These are phyloP conservation scores for Hemicordylus capensis DNA, from an alignment of 2,113 vertebrate genomes.

Conservation along the genomic window DNA sequence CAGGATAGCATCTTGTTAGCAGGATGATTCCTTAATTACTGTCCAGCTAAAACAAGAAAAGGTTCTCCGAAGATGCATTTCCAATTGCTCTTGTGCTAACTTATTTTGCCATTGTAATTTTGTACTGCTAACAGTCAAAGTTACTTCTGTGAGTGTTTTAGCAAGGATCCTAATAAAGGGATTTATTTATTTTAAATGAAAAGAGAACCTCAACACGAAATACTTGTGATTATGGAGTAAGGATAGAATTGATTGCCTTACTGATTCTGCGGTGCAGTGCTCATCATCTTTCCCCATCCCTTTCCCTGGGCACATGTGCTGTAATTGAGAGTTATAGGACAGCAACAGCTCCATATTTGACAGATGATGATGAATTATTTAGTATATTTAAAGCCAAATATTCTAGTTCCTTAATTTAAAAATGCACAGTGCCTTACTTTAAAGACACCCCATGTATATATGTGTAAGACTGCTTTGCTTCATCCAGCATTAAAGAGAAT, in stretches of 20 bases:
- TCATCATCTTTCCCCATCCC: not conserved
- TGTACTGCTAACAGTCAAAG: slow-evolving; percentile 29
- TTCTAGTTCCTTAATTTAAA: not conserved
- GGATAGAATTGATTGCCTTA: slow-evolving; percentile 24
- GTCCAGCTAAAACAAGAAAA: not conserved
- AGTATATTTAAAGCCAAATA: not conserved
- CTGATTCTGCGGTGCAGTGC: not conserved
- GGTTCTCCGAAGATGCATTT: slow-evolving; percentile 17
- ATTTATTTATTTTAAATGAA: slow-evolving; percentile 38
- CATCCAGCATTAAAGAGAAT: slow-evolving; percentile 11
- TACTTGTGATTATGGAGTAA: slow-evolving; percentile 21
- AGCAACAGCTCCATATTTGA: not conserved
- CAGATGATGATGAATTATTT: not conserved
- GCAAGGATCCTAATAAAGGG: not conserved
- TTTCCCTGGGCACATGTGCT: slow-evolving; percentile 14
- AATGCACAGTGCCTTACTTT: not conserved
- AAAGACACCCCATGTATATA: not conserved
- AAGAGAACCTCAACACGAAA: not conserved
- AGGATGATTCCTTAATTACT: not conserved
- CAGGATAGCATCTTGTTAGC: not conserved
- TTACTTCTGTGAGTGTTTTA: not conserved
- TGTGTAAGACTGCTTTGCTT: not conserved
- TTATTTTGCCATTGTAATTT: slow-evolving; percentile 63
- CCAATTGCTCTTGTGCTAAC: slow-evolving; percentile 18
- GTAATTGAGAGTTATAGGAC: slow-evolving; percentile 34